phyloP scores from a whole-genome alignment of 2,888 invertebrate species.

The Rhorus exstirpatorius region DNA sequence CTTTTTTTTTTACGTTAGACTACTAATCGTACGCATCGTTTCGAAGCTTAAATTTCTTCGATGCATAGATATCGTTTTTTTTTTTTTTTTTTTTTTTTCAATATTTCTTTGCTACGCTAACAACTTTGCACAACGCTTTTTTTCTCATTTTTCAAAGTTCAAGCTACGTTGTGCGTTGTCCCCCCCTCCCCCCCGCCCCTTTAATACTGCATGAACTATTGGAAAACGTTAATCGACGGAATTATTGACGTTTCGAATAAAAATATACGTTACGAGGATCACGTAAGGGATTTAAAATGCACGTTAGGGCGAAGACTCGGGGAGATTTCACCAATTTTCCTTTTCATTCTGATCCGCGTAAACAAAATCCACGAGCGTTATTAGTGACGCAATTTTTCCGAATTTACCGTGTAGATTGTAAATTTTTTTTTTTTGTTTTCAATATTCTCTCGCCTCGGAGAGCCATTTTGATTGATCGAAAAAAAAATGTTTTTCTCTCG shows the following conservation, averaged over 20 bases:
- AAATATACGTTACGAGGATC: slow-evolving; percentile 39
- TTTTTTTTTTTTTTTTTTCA: slow-evolving; percentile 38
- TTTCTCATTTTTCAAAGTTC: slow-evolving; percentile 37
- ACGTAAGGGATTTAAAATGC: slow-evolving; percentile 5
- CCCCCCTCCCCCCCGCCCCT: too few relatives aligned
- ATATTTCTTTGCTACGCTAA: slow-evolving; percentile 59
- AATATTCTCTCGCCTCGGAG: too few relatives aligned
- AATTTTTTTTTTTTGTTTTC: not conserved
- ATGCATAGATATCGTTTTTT: slow-evolving; percentile 13
- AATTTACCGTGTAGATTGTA: not conserved
- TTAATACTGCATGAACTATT: slow-evolving; percentile 62
- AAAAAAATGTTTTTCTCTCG: too few relatives aligned
- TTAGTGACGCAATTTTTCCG: not conserved
- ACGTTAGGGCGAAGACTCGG: not conserved
- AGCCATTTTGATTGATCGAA: too few relatives aligned
- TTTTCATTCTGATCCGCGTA: too few relatives aligned
- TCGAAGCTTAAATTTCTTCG: slow-evolving; percentile 38
- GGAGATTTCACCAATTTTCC: slow-evolving; percentile 2
- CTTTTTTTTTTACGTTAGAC: slow-evolving; percentile 14
- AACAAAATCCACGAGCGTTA: too few relatives aligned
- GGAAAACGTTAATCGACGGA: slow-evolving; percentile 61
- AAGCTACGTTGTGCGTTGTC: slow-evolving; percentile 12
- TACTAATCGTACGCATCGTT: slow-evolving; percentile 52
- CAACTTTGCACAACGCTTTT: slow-evolving; percentile 56
- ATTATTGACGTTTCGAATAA: slow-evolving; percentile 49